Conservation (phyloP, 2,797 vertebrate species). For the Cercopithecus diana region DNA sequence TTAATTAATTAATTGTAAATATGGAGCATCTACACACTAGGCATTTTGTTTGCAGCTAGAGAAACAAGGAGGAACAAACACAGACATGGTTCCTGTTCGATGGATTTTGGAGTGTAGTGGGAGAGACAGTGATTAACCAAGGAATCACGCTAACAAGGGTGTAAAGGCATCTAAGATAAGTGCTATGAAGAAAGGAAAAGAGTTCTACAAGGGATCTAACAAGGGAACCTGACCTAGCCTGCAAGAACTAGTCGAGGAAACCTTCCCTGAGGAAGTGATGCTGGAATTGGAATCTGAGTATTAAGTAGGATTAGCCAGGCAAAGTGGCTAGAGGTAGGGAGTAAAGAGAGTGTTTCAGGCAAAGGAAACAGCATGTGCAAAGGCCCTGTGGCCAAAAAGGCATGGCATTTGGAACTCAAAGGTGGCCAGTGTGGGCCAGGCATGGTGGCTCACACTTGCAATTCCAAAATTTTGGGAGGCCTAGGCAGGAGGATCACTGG, state of each 20-base stretch:
- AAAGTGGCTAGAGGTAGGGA: neutral
- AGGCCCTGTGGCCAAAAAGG: neutral
- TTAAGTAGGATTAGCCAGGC: neutral
- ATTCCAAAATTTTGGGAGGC: neutral
- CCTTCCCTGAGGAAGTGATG: neutral
- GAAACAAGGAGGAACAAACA: conserved; percentile 29
- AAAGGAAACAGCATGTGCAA: neutral
- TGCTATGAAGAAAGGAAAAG: neutral
- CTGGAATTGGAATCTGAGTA: neutral
- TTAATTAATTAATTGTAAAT: neutral
- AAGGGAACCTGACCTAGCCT: neutral
- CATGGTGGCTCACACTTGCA: neutral
- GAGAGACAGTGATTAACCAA: neutral
- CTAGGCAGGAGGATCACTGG: neutral
- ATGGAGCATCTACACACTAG: neutral
- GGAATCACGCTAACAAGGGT: conserved; percentile 40
- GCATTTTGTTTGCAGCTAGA: neutral
- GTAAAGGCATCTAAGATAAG: conserved; percentile 29
- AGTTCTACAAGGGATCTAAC: neutral
- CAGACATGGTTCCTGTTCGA: neutral
- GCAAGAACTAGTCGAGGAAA: neutral
- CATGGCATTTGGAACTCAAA: conserved; percentile 4
- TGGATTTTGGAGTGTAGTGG: neutral
- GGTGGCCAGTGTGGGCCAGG: neutral
- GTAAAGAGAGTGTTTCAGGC: neutral